These are phyloP conservation scores for Patiria pectinifera DNA, from an alignment of 53 echinoderm and acorn worm species.

Conservation along the genomic window DNA sequence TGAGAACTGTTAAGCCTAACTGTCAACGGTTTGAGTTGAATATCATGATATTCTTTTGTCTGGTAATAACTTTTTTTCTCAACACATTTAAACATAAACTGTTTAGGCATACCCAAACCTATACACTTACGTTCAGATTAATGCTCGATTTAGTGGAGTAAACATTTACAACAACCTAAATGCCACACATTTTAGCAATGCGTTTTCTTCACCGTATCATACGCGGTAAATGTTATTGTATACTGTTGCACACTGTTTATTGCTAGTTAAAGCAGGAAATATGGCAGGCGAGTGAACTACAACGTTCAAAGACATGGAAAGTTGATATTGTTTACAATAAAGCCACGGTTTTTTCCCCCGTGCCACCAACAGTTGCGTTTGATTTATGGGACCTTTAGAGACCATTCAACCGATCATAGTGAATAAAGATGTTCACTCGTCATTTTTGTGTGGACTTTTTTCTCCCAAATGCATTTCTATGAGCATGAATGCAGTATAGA, in stretches of 20 bases:
- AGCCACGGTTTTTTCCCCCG: background rate
- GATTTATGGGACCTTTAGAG: background rate
- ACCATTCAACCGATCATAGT: constrained; percentile 35
- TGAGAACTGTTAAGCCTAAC: no score
- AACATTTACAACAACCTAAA: background rate
- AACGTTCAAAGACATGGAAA: background rate
- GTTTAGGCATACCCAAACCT: no score
- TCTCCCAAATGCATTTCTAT: background rate
- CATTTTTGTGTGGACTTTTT: background rate
- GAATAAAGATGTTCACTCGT: background rate
- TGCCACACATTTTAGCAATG: background rate
- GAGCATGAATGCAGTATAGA: background rate
- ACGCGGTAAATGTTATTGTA: background rate
- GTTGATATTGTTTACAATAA: background rate
- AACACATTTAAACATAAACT: no score
- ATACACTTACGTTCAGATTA: background rate
- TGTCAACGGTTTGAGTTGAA: no score
- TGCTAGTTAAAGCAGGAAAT: background rate
- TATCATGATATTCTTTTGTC: no score
- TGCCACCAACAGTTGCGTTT: background rate
- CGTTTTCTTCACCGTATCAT: background rate
- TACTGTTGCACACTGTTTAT: background rate
- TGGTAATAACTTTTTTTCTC: no score
- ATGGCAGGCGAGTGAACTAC: no score
- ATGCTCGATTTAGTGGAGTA: background rate